Conservation (phyloP, 2,797 vertebrate genomes). For the Acestrorhynchus altus region DNA sequence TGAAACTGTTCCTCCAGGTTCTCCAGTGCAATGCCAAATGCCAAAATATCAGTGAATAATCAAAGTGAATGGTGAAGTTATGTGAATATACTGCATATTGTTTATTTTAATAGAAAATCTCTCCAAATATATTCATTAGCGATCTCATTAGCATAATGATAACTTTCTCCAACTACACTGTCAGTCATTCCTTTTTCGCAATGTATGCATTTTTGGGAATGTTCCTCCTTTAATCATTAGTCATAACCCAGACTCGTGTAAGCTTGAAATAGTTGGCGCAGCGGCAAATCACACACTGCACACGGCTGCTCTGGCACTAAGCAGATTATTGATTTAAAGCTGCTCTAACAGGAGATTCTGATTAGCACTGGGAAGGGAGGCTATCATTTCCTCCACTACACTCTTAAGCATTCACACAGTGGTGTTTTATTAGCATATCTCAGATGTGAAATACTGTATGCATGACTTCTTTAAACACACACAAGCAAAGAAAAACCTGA, state of each 20-base stretch:
- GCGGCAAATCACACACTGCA: background rate
- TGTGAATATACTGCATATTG: no score
- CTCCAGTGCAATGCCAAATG: no score
- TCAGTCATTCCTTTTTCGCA: background rate
- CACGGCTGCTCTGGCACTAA: conserved; percentile 5
- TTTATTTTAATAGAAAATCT: no score
- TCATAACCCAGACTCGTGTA: background rate
- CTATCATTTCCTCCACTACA: background rate
- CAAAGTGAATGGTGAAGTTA: no score
- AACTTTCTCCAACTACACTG: background rate
- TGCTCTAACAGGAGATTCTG: conserved; percentile 18
- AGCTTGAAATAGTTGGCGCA: background rate
- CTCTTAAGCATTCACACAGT: background rate
- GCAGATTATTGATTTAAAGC: conserved; percentile 37
- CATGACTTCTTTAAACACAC: background rate
- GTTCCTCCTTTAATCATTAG: background rate
- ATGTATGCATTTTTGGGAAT: background rate
- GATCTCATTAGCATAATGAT: background rate
- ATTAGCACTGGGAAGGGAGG: background rate
- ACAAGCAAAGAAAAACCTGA: background rate
- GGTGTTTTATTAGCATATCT: conserved; percentile 14
- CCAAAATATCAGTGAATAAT: no score
- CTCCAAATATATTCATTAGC: background rate
- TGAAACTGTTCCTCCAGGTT: no score
- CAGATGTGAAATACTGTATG: conserved; percentile 2